Evolutionary conservation across 2,888 invertebrate species (phyloP), one percentile per base, ranked within the genome.

Genomic region (Amiota communis): DNA sequence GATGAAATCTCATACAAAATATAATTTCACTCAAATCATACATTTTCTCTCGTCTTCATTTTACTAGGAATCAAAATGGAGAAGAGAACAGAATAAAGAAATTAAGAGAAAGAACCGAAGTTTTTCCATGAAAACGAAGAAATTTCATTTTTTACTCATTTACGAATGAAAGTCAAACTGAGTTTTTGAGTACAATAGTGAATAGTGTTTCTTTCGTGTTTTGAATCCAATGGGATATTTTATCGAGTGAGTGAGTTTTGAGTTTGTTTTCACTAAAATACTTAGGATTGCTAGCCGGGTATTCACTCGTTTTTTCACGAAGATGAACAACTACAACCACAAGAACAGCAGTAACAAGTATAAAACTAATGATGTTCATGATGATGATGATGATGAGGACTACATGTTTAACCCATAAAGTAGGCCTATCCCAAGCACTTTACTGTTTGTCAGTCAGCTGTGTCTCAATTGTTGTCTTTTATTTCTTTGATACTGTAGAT

Each of bases 201-300:
- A 6, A 36, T 6, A 36, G 36, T 36, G 6, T 36, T 36, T 36
- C 36, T 36, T 36, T 36, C 36, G 36, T 0, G 3, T 6, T 36
- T 6, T 36, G 3, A 36, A 36, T 6, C 8, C 36, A 36, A 36
- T 36, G 36, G 36, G 36, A 36, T 6, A 36, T 65, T 47, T 36
- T 13, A 46, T 36, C 49, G 2, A n/a, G 4, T n/a, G 59, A 15
- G 20, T 20, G 17, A 76, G 84, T 77, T 80, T 85, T 85, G 83
- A 85, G 86, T 83, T 83, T 83, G 86, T 85, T 83, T 84, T 83
- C 84, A 83, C 79, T 83, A 78, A 84, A 83, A 82, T 85, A 36
- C 36, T 2, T 36, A 36, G 23, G 2, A 23, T 23, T 23, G 23
- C 23, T 23, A 3, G 23, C 1, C 3, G 23, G 23, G 3, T 36